Evolutionary conservation across 2,797 vertebrate species (phyloP), one percentile per base, ranked within the genome.

Genomic region (Mus caroli): DNA sequence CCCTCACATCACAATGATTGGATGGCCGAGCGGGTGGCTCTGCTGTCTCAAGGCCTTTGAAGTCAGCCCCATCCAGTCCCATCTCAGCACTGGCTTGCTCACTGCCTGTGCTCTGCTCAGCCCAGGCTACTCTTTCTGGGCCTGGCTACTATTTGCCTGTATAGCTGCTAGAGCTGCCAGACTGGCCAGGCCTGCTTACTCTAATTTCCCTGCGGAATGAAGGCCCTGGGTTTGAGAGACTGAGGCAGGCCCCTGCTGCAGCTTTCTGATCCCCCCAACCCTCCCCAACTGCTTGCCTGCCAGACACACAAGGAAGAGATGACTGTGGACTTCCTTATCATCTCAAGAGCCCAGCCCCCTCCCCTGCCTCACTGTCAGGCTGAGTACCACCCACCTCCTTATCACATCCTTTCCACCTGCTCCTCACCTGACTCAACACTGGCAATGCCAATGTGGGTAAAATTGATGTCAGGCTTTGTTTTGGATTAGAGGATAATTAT

Each of bases 401-500:
- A 71, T 69, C 40, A 0, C 28, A 4, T 28, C n/a, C n/a, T 3
- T 71, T 84, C 34, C 19, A 67, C 54, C 14, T 46, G 62, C 31
- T 75, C 50, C 19, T 80, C 60, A 83, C 84, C 88, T 90, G 82
- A 40, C 60, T 20, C 1, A 90, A 73, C 28, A 86, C 40, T 91
- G 83, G 24, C 58, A 24, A 85, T 82, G 13, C 56, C 58, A 50
- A 2, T 80, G 46, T 67, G 43, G 34, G 28, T 75, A 69, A 54
- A 92, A 71, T 1, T 79, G 88, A 3, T 90, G 92, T 24, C 87
- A 46, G 64, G 15, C 71, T 62, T 90, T 82, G 75, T 22, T 1
- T 37, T 56, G 19, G 56, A 77, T 96, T 94, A 37, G 31, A 90
- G 96, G 97, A 54, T 62, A 92, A 56, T 67, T 34, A 60, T 13